Percentiles rank a stretch among this genome's conserved stretches.
Conservation (phyloP, 2,113 vertebrate genomes). For the Siphamia tubifer region DNA sequence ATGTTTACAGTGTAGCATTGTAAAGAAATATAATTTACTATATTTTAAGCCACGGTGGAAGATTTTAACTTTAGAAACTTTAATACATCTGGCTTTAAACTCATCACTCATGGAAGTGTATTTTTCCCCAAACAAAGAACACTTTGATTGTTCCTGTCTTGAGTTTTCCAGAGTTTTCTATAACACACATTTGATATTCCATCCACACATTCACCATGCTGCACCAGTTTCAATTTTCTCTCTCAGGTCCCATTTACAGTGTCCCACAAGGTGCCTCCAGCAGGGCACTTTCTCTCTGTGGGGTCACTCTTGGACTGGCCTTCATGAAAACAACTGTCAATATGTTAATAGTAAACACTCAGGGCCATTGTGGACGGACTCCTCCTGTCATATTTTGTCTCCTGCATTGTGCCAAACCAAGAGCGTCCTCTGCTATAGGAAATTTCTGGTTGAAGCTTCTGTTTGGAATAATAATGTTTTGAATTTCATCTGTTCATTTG, state of each 20-base stretch:
- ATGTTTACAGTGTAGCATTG: no score
- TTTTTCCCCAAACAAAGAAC: conserved; percentile 7
- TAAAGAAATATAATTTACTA: no score
- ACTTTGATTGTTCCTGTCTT: conserved; percentile 38
- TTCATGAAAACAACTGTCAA: conserved; percentile 72
- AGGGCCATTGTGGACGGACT: conserved; percentile 39
- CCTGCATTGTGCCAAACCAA: conserved; percentile 33
- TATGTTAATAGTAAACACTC: conserved; percentile 78
- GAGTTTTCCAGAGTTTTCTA: conserved; percentile 17
- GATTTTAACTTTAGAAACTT: background rate
- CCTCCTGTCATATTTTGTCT: conserved; percentile 14
- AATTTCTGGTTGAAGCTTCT: background rate
- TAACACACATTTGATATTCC: conserved; percentile 75
- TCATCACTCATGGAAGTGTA: background rate
- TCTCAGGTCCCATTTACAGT: conserved; percentile 75
- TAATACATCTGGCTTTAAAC: background rate
- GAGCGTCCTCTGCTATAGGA: background rate
- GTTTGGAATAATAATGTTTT: background rate
- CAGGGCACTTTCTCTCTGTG: conserved; percentile 72
- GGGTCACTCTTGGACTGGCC: conserved; percentile 71
- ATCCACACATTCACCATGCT: conserved; percentile 60
- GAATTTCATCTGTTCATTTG: background rate
- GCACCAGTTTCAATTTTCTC: conserved; percentile 75
- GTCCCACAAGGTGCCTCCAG: conserved; percentile 73
- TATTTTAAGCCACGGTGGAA: no score